Percentiles rank a stretch among this genome's conserved stretches.
These are phyloP conservation scores for Sander vitreus DNA, from an alignment of 2,113 vertebrate genomes.

Conservation along the genomic window DNA sequence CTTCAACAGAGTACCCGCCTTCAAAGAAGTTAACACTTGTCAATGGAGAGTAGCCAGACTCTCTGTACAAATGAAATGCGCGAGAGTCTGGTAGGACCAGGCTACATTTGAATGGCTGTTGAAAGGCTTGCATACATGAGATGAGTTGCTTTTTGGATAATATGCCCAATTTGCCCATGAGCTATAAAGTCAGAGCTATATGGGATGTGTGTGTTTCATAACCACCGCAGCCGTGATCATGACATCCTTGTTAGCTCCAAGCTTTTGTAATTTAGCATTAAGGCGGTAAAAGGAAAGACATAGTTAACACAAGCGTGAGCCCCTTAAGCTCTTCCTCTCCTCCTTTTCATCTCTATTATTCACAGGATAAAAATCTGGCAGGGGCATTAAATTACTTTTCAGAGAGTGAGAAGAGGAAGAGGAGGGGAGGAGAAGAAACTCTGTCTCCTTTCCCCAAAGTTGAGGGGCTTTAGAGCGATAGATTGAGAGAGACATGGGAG, in stretches of 20 bases:
- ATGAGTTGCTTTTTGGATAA: neutral
- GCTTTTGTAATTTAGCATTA: constrained; percentile 33
- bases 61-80: too few species aligned
- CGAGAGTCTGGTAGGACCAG: too few species aligned
- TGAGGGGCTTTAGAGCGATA: constrained; percentile 22
- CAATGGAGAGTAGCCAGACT: too few species aligned
- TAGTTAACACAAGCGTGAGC: constrained; percentile 34
- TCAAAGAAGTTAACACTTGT: too few species aligned
- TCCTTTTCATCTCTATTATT: constrained; percentile 52
- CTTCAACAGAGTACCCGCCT: too few species aligned
- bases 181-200: neutral
- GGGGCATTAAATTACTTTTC: constrained; percentile 58
- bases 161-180: neutral
- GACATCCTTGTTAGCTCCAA: neutral
- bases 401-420: constrained; percentile 1
- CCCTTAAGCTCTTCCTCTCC: constrained; percentile 52
- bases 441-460: constrained; percentile 19
- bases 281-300: constrained; percentile 31
- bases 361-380: constrained; percentile 57
- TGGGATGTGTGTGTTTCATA: constrained; percentile 17
- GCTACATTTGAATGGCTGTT: neutral
- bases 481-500: constrained; percentile 50
- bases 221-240: neutral
- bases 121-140: neutral
- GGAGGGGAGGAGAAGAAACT: neutral